phyloP scores from a whole-genome alignment of 37 sponge, comb jelly and placozoan species.

The Ephydatia muelleri region DNA sequence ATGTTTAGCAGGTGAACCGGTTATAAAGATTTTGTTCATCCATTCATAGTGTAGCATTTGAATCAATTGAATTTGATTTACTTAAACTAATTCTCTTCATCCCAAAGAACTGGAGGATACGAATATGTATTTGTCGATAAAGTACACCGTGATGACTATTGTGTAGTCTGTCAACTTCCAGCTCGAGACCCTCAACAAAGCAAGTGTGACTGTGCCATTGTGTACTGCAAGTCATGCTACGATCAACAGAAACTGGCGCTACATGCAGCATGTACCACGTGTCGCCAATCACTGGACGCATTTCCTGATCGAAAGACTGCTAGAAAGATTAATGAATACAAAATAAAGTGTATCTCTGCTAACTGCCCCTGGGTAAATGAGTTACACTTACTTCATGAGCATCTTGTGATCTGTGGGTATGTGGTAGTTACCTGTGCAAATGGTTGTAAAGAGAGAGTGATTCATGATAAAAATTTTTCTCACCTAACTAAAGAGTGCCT shows the following conservation, averaged over 20 bases:
- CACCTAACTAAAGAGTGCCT: constrained; percentile 13
- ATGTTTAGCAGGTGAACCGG: no score
- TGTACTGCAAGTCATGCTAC: constrained; percentile 27
- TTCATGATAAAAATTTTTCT: background rate
- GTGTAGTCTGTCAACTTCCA: constrained; percentile 8
- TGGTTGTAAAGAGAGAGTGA: background rate
- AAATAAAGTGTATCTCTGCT: constrained; percentile 1
- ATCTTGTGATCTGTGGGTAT: constrained; percentile 6
- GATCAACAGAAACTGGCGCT: background rate
- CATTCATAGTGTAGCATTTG: no score
- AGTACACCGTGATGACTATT: constrained; percentile 7
- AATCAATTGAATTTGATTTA: no score
- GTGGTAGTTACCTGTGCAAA: constrained; percentile 12
- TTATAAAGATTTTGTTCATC: no score
- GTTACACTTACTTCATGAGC: constrained; percentile 8
- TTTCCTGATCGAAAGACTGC: no score
- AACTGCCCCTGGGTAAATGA: constrained; percentile 38
- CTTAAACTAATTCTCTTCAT: no score
- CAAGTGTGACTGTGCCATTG: constrained; percentile 17
- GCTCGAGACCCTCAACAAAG: constrained; percentile 20
- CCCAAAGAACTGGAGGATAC: constrained; percentile 15
- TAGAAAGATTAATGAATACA: background rate
- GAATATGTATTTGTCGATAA: constrained; percentile 8
- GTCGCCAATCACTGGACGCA: background rate
- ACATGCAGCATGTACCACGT: constrained; percentile 13